phyloP scores from a whole-genome alignment of 2,888 invertebrate species.

The Allophyes oxyacanthae region DNA sequence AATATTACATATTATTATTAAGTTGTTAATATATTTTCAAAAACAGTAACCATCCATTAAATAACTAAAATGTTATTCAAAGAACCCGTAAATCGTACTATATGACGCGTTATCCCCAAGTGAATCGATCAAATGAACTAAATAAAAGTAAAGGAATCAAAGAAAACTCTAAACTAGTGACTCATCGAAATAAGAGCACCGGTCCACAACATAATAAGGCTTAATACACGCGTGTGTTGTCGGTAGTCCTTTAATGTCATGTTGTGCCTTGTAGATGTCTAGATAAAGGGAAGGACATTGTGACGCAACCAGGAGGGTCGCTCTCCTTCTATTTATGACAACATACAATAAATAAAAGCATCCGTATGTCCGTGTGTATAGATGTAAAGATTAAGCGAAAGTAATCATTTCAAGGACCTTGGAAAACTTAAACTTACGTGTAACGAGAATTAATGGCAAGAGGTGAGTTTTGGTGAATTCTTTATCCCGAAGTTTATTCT shows the following conservation, averaged over 20 bases:
- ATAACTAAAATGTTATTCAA: too few relatives aligned
- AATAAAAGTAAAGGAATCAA: too few relatives aligned
- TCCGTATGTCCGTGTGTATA: slow-evolving; percentile 29
- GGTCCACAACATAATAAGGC: slow-evolving; percentile 57
- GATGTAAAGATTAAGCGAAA: slow-evolving; percentile 36
- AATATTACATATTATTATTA: too few relatives aligned
- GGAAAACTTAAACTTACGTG: too few relatives aligned
- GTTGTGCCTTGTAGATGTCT: slow-evolving; percentile 78
- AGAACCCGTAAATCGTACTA: too few relatives aligned
- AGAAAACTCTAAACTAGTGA: slow-evolving; percentile 22
- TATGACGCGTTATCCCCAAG: not conserved
- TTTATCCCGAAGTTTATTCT: too few relatives aligned
- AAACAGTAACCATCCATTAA: too few relatives aligned
- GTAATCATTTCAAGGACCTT: slow-evolving; percentile 35
- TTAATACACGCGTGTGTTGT: slow-evolving; percentile 65
- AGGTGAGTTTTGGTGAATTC: too few relatives aligned
- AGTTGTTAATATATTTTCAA: too few relatives aligned
- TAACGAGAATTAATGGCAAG: too few relatives aligned
- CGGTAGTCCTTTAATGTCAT: slow-evolving; percentile 78
- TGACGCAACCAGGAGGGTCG: slow-evolving; percentile 59
- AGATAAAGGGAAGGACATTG: slow-evolving; percentile 70
- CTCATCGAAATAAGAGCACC: slow-evolving; percentile 43
- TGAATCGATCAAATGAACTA: slow-evolving; percentile 3
- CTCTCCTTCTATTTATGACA: slow-evolving; percentile 61
- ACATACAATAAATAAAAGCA: slow-evolving; percentile 30